Conservation (phyloP, 1,140 invertebrate genomes). For the Palaemon carinicauda region DNA sequence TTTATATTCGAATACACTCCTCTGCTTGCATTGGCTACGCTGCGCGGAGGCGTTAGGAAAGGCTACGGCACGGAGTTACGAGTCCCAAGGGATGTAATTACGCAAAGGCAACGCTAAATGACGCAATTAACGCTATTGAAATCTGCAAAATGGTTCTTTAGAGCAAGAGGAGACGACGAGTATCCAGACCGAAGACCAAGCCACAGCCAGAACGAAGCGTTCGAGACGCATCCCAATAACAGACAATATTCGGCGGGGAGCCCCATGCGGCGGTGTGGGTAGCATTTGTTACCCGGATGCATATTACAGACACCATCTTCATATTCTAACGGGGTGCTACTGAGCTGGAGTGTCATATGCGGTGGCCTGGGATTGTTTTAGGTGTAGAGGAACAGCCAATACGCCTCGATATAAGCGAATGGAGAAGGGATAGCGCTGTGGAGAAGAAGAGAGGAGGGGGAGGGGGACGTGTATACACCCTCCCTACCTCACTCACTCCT, state of each 20-base stretch:
- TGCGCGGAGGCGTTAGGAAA: neutral
- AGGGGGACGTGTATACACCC: neutral
- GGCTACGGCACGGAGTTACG: neutral
- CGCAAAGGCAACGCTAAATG: too few relatives aligned
- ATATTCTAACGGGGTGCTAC: constrained; percentile 51
- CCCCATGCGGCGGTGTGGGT: neutral
- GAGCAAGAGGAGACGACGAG: neutral
- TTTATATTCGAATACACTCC: constrained; percentile 14
- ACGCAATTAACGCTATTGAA: too few relatives aligned
- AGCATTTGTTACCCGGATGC: constrained; percentile 51
- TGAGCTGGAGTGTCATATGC: constrained; percentile 21
- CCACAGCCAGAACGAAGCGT: neutral
- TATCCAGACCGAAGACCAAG: constrained; percentile 13
- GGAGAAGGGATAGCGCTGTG: neutral
- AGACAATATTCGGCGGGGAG: constrained; percentile 44
- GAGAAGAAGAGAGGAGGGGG: neutral
- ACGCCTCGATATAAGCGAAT: neutral
- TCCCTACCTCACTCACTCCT: neutral
- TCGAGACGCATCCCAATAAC: constrained; percentile 43
- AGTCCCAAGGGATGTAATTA: too few relatives aligned
- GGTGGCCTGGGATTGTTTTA: constrained; percentile 1
- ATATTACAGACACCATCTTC: constrained; percentile 53
- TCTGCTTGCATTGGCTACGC: neutral
- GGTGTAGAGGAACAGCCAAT: neutral
- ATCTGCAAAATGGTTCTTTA: neutral